Conservation (phyloP, 2,888 invertebrate genomes). For the Cantharis nigra region DNA sequence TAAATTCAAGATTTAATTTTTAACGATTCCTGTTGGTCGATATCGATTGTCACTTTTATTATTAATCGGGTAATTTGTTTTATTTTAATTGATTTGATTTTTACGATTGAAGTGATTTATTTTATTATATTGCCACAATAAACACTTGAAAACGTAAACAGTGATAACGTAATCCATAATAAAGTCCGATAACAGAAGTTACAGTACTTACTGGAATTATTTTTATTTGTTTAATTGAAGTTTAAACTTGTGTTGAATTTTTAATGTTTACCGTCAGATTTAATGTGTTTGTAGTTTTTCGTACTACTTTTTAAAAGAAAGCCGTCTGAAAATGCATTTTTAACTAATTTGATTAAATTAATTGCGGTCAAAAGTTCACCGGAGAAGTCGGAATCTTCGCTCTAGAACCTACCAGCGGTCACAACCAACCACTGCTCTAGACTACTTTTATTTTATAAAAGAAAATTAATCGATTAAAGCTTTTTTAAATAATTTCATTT, state of each 20-base stretch:
- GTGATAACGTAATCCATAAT: neutral
- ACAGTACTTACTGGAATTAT: neutral
- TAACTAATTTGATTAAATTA: neutral
- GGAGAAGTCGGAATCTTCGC: neutral
- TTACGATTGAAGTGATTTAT: neutral
- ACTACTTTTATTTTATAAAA: too few relatives aligned
- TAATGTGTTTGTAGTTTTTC: neutral
- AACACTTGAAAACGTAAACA: neutral
- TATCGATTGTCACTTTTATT: neutral
- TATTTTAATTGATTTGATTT: neutral
- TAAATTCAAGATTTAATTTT: constrained; percentile 1
- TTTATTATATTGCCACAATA: neutral
- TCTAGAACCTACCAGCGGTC: neutral
- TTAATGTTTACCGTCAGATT: neutral
- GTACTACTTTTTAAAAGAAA: neutral
- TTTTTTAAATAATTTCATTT: too few relatives aligned
- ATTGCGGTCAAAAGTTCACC: neutral
- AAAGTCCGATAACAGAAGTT: neutral
- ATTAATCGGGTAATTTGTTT: neutral
- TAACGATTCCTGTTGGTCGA: neutral
- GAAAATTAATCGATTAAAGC: too few relatives aligned
- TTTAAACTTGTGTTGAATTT: neutral
- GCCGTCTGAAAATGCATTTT: neutral
- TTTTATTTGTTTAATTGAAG: neutral
- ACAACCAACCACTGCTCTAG: neutral